Evolutionary conservation across 2,113 vertebrate genomes (phyloP).

Genomic region (Ptilonorhynchus violaceus): DNA sequence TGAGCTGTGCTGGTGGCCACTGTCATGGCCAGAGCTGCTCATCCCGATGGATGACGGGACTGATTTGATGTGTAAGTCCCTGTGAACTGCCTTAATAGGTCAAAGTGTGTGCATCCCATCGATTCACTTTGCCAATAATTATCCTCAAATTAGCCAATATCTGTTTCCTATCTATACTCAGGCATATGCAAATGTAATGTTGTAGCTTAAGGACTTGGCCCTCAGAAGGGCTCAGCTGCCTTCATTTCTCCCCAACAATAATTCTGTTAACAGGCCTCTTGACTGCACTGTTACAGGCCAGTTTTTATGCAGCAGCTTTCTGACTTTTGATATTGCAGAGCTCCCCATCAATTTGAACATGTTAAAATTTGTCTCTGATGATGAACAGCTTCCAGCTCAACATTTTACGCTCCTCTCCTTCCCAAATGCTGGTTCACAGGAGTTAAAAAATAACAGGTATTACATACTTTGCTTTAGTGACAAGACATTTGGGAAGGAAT

Average conservation of each 20-base stretch:
- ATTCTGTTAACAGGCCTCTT: not conserved
- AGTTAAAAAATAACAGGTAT: constrained; percentile 68
- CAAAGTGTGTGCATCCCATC: not conserved
- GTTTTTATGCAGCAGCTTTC: constrained; percentile 17
- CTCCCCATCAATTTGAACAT: constrained; percentile 29
- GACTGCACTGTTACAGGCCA: constrained; percentile 1
- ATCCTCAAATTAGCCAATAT: not conserved
- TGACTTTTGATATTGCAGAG: constrained; percentile 52
- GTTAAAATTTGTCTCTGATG: constrained; percentile 47
- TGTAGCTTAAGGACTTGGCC: not conserved
- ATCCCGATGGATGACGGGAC: accelerated
- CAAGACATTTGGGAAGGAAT: constrained; percentile 76
- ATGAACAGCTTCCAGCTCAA: constrained; percentile 51
- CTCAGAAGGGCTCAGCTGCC: not conserved
- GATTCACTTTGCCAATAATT: not conserved
- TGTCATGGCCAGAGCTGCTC: not conserved
- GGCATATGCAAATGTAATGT: not conserved
- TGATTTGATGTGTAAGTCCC: not conserved
- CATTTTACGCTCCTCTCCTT: constrained; percentile 22
- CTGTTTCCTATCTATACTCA: not conserved
- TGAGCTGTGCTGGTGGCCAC: not conserved
- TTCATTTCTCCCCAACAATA: not conserved
- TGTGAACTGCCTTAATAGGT: not conserved
- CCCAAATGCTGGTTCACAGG: constrained; percentile 53
- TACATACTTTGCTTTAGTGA: constrained; percentile 69